Evolutionary conservation across 2,888 invertebrate species (phyloP).

Genomic region (Polymixis flavicincta): DNA sequence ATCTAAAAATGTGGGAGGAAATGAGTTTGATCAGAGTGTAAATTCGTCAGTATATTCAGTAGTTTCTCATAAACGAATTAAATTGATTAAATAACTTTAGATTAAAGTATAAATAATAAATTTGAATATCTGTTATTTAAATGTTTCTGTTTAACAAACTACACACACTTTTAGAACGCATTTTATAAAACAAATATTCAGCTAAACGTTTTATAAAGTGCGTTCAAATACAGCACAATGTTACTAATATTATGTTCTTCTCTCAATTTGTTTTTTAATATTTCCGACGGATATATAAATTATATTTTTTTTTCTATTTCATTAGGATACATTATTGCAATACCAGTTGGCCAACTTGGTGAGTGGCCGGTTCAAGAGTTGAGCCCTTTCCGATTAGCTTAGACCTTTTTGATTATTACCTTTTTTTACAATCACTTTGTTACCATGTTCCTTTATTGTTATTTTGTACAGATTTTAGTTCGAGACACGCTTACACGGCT

Average conservation of each 20-base stretch:
- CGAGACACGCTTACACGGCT: constrained; percentile 83
- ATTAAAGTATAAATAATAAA: constrained; percentile 29
- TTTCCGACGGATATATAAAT: constrained; percentile 70
- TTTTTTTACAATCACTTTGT: constrained; percentile 67
- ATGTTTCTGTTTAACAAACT: constrained; percentile 60
- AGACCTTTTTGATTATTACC: constrained; percentile 70
- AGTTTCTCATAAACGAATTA: constrained; percentile 36
- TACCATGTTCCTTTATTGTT: constrained; percentile 57
- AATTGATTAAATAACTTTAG: constrained; percentile 13
- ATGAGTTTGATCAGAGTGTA: constrained; percentile 8
- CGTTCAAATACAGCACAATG: constrained; percentile 69
- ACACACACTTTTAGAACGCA: constrained; percentile 63
- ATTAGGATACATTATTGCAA: constrained; percentile 89
- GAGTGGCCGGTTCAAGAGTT: constrained; percentile 82
- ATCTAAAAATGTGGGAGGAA: not conserved
- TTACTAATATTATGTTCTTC: constrained; percentile 75
- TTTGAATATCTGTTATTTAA: constrained; percentile 32
- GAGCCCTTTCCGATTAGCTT: constrained; percentile 76
- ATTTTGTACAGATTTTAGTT: constrained; percentile 69
- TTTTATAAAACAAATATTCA: constrained; percentile 51
- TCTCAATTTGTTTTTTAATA: constrained; percentile 61
- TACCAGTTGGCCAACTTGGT: constrained; percentile 90
- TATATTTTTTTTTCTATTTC: constrained; percentile 82
- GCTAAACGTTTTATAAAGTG: constrained; percentile 60
- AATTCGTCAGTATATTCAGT: constrained; percentile 21